Evolutionary conservation across 2,797 vertebrate species (phyloP).

Genomic region (Prunella strophiata): DNA sequence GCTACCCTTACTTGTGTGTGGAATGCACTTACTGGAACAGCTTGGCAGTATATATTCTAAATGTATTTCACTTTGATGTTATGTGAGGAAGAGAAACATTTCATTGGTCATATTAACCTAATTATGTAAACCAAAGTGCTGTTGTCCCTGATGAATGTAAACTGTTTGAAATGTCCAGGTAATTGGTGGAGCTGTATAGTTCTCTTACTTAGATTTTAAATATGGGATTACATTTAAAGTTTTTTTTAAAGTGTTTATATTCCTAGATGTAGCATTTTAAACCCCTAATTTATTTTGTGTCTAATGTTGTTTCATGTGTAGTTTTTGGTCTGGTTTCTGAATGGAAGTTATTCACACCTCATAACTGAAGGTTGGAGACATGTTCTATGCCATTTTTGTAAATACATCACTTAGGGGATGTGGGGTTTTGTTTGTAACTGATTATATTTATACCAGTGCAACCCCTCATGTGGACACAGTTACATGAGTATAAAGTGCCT

Average conservation of each 20-base stretch:
- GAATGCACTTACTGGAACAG: conserved; percentile 21
- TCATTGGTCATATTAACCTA: conserved; percentile 55
- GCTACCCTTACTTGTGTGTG: background rate
- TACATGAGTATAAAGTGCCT: conserved; percentile 54
- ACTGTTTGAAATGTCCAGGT: conserved; percentile 52
- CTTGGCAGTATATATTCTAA: conserved; percentile 31
- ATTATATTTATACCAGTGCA: background rate
- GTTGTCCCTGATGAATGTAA: conserved; percentile 61
- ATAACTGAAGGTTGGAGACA: background rate
- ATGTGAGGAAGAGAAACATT: conserved; percentile 28
- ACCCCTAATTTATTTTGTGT: conserved; percentile 50
- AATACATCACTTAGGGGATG: background rate
- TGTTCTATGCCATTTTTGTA: background rate
- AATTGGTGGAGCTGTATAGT: conserved; percentile 44
- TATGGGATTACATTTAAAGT: background rate
- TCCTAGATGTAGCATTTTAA: conserved; percentile 44
- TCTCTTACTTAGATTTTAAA: conserved; percentile 41
- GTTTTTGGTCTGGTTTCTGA: conserved; percentile 16
- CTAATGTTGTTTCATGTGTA: conserved; percentile 23
- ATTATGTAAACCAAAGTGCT: conserved; percentile 62
- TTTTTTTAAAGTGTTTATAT: background rate
- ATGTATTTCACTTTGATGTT: conserved; percentile 46
- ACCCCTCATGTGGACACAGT: conserved; percentile 36
- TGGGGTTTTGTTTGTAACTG: background rate
- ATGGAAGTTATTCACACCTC: background rate